Percentiles rank a stretch among this genome's conserved stretches.
These are phyloP conservation scores for Spodoptera frugiperda DNA, from an alignment of 1,140 invertebrate genomes.

Conservation along the genomic window DNA sequence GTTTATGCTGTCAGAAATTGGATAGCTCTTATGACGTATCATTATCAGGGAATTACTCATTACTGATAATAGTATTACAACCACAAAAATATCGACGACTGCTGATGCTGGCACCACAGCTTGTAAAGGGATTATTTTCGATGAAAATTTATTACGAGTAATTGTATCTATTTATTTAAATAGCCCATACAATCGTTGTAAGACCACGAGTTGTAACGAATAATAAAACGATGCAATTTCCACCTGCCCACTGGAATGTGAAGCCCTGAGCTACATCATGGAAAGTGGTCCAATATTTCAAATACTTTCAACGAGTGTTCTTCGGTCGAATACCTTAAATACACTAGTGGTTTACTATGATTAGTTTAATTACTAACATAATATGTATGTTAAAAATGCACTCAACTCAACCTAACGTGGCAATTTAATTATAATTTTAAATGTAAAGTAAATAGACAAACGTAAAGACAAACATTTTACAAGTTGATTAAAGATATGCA, in stretches of 20 bases:
- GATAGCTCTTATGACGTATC: conserved; percentile 8
- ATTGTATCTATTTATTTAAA: conserved; percentile 54
- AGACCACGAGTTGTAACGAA: conserved; percentile 54
- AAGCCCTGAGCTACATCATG: conserved; percentile 58
- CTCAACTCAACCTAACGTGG: background rate
- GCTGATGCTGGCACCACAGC: conserved; percentile 5
- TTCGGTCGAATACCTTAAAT: background rate
- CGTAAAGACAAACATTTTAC: conserved; percentile 23
- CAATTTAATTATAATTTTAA: background rate
- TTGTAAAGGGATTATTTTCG: conserved; percentile 38
- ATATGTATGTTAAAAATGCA: background rate
- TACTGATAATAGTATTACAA: conserved; percentile 38
- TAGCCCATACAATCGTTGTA: conserved; percentile 49
- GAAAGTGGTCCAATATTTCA: conserved; percentile 71
- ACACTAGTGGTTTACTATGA: background rate
- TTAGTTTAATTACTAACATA: background rate
- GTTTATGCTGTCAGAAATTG: conserved; percentile 20
- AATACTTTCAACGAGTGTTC: conserved; percentile 54
- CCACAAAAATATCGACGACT: conserved; percentile 42
- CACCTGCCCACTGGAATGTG: conserved; percentile 63
- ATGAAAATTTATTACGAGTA: conserved; percentile 43
- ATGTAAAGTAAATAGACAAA: background rate
- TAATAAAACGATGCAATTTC: conserved; percentile 59
- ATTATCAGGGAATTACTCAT: conserved; percentile 37
- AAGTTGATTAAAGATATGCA: conserved; percentile 31